Evolutionary conservation across 2,797 vertebrate genomes (phyloP).

Genomic region (Helostoma temminkii): DNA sequence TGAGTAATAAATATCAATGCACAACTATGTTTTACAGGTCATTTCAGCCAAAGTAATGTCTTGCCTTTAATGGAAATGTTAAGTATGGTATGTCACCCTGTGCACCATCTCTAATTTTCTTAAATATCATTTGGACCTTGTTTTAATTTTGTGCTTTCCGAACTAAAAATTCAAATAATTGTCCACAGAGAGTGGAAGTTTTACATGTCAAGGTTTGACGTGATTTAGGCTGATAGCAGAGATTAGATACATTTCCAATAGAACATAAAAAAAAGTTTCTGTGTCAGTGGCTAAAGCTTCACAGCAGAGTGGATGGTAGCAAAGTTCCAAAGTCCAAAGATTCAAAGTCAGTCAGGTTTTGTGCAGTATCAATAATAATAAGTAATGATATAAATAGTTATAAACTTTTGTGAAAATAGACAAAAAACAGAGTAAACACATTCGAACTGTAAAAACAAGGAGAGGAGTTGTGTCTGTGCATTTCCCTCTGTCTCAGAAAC

Average conservation of each 20-base stretch:
- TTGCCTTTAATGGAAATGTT: conserved; percentile 49
- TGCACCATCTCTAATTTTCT: conserved; percentile 50
- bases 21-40: conserved; percentile 56
- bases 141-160: conserved; percentile 46
- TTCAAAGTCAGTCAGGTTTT: conserved; percentile 70
- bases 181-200: conserved; percentile 33
- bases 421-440: conserved; percentile 69
- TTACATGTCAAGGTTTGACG: conserved; percentile 38
- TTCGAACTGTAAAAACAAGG: conserved; percentile 73
- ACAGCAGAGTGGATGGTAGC: conserved; percentile 69
- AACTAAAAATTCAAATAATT: conserved; percentile 45
- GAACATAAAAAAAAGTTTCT: conserved; percentile 33
- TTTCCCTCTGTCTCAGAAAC: conserved; percentile 80
- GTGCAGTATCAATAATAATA: conserved; percentile 74
- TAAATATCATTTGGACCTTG: background rate
- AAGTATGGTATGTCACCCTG: conserved; percentile 60
- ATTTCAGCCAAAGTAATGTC: conserved; percentile 31
- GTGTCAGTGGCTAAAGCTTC: conserved; percentile 66
- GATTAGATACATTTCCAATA: conserved; percentile 38
- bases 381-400: conserved; percentile 79
- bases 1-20: conserved; percentile 81
- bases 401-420: conserved; percentile 78
- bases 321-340: conserved; percentile 67
- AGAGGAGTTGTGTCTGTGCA: conserved; percentile 52
- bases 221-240: conserved; percentile 34